phyloP scores from a whole-genome alignment of 1,140 invertebrate species.

The Diprion similis region DNA sequence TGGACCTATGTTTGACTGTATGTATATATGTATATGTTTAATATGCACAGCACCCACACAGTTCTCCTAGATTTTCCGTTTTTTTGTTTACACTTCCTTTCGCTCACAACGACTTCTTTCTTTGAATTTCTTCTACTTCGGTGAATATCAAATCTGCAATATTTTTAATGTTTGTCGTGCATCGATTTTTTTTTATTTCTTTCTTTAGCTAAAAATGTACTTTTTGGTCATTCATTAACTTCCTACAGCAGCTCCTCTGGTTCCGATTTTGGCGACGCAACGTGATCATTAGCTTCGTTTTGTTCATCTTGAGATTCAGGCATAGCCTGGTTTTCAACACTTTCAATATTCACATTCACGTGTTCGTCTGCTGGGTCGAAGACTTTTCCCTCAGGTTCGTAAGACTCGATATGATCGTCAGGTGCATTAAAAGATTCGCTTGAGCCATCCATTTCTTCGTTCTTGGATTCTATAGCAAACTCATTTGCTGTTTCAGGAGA shows the following conservation, averaged over 20 bases:
- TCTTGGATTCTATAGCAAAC: neutral
- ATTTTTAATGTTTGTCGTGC: too few species aligned
- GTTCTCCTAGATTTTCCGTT: too few species aligned
- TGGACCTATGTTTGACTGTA: too few species aligned
- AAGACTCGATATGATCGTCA: neutral
- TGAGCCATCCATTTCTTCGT: neutral
- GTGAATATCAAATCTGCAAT: too few species aligned
- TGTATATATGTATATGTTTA: too few species aligned
- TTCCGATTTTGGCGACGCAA: constrained; percentile 2
- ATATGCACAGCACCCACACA: too few species aligned
- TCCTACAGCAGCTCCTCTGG: neutral
- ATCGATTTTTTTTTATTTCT: constrained; percentile 1
- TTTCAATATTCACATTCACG: neutral
- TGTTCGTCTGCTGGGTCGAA: neutral
- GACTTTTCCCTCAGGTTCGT: constrained; percentile 10
- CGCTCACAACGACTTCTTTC: too few species aligned
- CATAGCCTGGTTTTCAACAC: constrained; percentile 6
- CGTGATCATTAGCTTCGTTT: constrained; percentile 1
- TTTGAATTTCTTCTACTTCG: too few species aligned
- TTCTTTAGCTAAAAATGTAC: neutral
- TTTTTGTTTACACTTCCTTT: too few species aligned
- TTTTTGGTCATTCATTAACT: too few species aligned
- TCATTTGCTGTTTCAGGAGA: constrained; percentile 7
- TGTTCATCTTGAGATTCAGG: neutral
- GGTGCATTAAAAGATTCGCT: neutral